Base-by-base conservation (phyloP, 2,113 vertebrate species). In the Pithys albifrons region DNA sequence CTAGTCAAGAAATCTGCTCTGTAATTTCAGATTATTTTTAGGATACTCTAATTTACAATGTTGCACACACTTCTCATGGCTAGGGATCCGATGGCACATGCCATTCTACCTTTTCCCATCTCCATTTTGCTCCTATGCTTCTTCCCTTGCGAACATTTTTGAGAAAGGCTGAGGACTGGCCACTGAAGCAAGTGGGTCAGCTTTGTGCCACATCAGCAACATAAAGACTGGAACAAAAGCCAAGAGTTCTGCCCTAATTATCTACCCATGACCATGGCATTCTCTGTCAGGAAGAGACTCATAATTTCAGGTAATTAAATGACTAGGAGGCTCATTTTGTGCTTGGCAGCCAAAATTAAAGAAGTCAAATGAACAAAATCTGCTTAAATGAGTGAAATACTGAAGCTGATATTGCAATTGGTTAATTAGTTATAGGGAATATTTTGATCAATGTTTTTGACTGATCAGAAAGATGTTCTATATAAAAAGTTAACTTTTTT, bases 281-380 rank as follows among this genome's bases (percentile, higher is more conserved):
- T 83, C 29, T 58, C 81, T 66, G 9, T 73, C 49, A 91, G 62
- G 71, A 93, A 95, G 55, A 67, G 48, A 49, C 49, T 94, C 89
- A 93, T 94, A 95, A 88, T 93, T 96, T 85, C 91, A 95, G 87
- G 82, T 94, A 95, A 96, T 96, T 94, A 96, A 88, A 91, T 73
- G 18, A 88, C 81, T 93, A 66, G 71, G 88, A 94, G 85, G 59
- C 27, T 83, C 58, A 90, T 96, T 96, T 67, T 90, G 54, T 91
- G 27, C 39, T 89, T 93, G 82, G 51, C 67, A 95, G 85, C 14
- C 71, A 85, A 94, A 96, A 94, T 95, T 82, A 91, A 80, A 58
- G 13, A 43, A 55, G 78, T 78, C 85, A 89, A 89, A 91, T 83
- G 67, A 94, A 54, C 58, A 93, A 95, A 96, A 73, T n/a, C 64